Base-by-base conservation (phyloP, 2,797 vertebrate genomes). In the Sphenodon punctatus region DNA sequence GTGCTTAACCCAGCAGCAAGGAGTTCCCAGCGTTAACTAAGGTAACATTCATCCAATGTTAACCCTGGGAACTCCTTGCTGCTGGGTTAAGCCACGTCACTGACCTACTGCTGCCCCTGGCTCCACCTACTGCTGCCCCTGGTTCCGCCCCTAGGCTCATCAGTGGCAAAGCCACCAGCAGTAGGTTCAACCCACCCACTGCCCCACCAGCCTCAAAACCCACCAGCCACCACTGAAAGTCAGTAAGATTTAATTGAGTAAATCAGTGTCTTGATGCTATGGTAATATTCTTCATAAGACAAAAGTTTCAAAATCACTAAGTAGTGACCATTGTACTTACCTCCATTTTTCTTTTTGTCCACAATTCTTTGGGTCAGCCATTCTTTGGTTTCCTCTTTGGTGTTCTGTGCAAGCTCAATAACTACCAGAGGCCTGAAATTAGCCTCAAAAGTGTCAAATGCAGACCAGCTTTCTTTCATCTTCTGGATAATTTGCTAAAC, bases 281-380 rank as follows among this genome's bases (percentile, higher is more conserved):
- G 1, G 30, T 11, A 51, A 59, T 25, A 36, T 8, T 27, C 16
- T 32, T 39, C 12, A 13, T 48, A 48, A 82, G 19, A 0, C 7
- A 49, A 51, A 15, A 1, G 55, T 71, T 75, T 82, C 45, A 4
- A n/a, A 83, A 76, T 11, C 8, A 49, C 34, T n/a, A 2, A 55
- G 4, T 65, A 14, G 4, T 36, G 67, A 6, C 34, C 22, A 55
- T 7, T 63, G 42, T 11, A 89, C 93, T 94, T 88, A 99, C 99
- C 99, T 94, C 97, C 98, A 80, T 96, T 93, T 75, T 95, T 94
- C 77, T 98, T 97, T 67, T 91, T 95, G 83, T 97, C 97, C 87
- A 89, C 89, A 75, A 99, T 97, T 92, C 97, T 96, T 75, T 89
- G 94, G 65, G 97, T 95, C 72, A 99, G 92, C 99, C 99, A 99